Percentiles rank a stretch among this genome's conserved stretches.
Conservation (phyloP, 2,797 vertebrate species). For the Gallirallus australis region DNA sequence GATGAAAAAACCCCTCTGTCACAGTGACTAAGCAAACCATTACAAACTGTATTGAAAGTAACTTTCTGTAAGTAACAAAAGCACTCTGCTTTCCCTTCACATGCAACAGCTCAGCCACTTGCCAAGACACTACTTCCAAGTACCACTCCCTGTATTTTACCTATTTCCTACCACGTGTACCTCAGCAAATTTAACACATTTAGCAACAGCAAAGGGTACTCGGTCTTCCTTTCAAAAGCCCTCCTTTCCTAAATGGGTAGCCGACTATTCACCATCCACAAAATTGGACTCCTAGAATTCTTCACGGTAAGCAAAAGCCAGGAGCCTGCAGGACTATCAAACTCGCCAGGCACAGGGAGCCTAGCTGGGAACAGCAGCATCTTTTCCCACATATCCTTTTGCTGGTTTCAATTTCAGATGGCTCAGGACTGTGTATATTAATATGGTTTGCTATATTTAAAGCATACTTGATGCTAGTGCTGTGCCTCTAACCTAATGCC, state of each 20-base stretch:
- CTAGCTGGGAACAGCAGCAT: neutral
- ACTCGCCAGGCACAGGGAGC: neutral
- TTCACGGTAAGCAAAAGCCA: neutral
- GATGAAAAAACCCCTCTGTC: neutral
- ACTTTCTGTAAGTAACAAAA: neutral
- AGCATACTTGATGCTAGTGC: neutral
- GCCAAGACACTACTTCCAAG: neutral
- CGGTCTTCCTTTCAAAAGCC: neutral
- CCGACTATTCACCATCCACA: neutral
- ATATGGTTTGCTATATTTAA: neutral
- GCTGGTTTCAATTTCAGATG: neutral
- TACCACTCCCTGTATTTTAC: neutral
- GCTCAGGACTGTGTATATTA: neutral
- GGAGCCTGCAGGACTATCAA: neutral
- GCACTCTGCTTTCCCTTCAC: neutral
- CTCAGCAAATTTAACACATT: neutral
- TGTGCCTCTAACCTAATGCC: neutral
- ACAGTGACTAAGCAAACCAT: neutral
- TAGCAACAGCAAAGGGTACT: neutral
- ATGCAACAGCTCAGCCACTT: neutral
- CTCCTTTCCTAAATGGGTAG: neutral
- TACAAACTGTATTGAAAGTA: neutral
- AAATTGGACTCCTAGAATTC: neutral
- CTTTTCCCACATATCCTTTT: neutral
- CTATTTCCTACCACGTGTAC: neutral